Evolutionary conservation across 2,113 vertebrate species (phyloP), one percentile per base, ranked within the genome.

Genomic region (Microcebus griseorufus): DNA sequence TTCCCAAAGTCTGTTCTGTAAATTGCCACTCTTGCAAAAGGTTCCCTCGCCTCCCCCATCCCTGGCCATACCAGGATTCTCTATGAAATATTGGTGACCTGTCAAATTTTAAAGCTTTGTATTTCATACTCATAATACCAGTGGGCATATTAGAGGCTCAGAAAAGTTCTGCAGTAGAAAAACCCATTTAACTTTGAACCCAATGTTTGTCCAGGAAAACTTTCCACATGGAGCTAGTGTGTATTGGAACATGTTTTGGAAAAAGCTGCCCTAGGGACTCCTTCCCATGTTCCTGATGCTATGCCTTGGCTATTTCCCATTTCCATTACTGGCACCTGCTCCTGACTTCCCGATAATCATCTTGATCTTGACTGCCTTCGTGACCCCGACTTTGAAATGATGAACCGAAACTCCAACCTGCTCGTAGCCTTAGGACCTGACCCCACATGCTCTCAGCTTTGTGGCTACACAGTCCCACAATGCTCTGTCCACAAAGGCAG

Each of bases 321-420:
- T 58, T 53, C 62, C 48, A 34, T 23, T 20, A 29, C 32, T 25
- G 29, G 51, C n/a, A 48, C 32, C 20, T 70, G 29, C 32, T 79
- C 37, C 76, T 82, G 25, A 75, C 64, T 42, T 93, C 70, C 65
- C 5, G 0, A n/a, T 42, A 48, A 93, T 60, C 29, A 55, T n/a
- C 78, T 20, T 67, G 58, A 70, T 42, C 72, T 20, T 67, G 58
- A 76, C 70, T 65, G 42, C 76, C 70, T 39, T 84, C 13, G 5
- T 42, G 86, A 84, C 81, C 65, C 32, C 0, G 4, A 37, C 58
- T 65, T n/a, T 85, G 53, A 79, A 94, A 94, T 39, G 37, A 25
- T 13, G 58, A 93, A 88, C 76, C 17, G 32, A 95, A 94, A 95
- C n/a, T 89, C 88, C 29, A 55, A 58, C 53, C 58, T 51, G n/a